Base-by-base conservation (phyloP, 2,113 vertebrate species). In the Chaetops frenatus region DNA sequence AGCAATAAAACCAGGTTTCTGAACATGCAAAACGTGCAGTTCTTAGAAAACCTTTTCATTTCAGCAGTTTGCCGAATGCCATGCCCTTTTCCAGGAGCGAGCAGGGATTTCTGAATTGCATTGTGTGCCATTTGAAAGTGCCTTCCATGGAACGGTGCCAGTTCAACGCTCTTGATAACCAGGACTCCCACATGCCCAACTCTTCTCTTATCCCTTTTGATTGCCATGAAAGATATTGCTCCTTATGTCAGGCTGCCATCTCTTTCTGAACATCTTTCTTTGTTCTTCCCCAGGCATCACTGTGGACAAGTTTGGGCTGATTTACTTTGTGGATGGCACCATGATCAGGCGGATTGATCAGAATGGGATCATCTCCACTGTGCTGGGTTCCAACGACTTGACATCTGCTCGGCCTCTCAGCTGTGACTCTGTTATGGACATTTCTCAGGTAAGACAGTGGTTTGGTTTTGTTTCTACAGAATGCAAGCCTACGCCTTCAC, bases 381-480 rank as follows among this genome's bases (percentile, higher is more conserved):
- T 99, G 53, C 94, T 99, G 87, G 99, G 99, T 81, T 99, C 99
- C 97, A 99, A 99, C 36, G 99, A 99, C 95, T 97, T 99, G 91
- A 99, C 99, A 15, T 99, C 99, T 1, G 99, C 99, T 54, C 98
- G 99, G 76, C 99, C 99, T 50, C 98, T 99, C 85, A 99, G 99
- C 97, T 99, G 99, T 31, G 99, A 99, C 82, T 98, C 99, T 2
- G 99, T 99, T 92, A 99, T 99, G 99, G 99, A 99, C 96, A 99
- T 99, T 96, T 99, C 99, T 74, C 99, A 99, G 99, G 99, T 99
- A 97, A 72, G 44, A 25, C 36, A 67, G 8, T 23, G 8, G 24
- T 84, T 73, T 60, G 28, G 17, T 70, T 82, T 28, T 29, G 20
- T 54, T 80, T 78, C 35, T 58, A 20, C 14, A 36, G 40, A 81